Base-by-base conservation (phyloP, 2,113 vertebrate species). In the Caranx ignobilis region DNA sequence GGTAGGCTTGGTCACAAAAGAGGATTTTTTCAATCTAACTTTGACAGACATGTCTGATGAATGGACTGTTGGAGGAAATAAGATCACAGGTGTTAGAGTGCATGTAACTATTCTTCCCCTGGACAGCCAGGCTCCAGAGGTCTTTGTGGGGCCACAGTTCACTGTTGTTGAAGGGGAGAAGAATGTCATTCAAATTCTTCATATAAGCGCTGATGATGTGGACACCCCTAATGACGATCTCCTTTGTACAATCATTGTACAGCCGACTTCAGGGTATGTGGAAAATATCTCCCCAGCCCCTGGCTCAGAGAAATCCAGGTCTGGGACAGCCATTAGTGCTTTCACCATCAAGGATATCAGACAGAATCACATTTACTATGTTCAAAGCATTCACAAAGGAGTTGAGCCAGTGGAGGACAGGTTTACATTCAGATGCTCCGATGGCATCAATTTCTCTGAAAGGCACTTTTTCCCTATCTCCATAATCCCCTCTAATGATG, bases 211-310 rank as follows among this genome's bases (percentile, higher is more conserved):
- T 11, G 89, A 95, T 64, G 98, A 99, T 79, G 67, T 76, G 0
- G 98, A 99, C 92, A 97, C 96, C 5, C 94, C 95, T 11, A 94
- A 68, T 0, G 97, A 99, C 71, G 97, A 97, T 84, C 94, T 99
- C 72, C 93, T 98, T 35, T 99, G 97, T 85, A 98, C 96, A 1
- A 96, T 99, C 86, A 93, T 99, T 47, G 95, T 96, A 54, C 97
- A 99, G 89, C 96, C 97, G 0, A 92, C 95, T 0, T 97, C 96
- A 5, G 98, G 97, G 0, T 99, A 98, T 3, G 85, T 98, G 16
- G 98, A 99, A 86, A 98, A 99, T 81, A 97, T 98, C 62, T 97
- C 98, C 63, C 97, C 98, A 43, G 96, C 97, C 6, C 97, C 97
- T 3, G 98, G 98, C 63, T 99, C 98, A 37, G 98, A 99, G 86